Percentiles rank a stretch among this genome's conserved stretches.
Evolutionary conservation across 2,888 invertebrate genomes (phyloP).

Genomic region (Ethmia dodecea): DNA sequence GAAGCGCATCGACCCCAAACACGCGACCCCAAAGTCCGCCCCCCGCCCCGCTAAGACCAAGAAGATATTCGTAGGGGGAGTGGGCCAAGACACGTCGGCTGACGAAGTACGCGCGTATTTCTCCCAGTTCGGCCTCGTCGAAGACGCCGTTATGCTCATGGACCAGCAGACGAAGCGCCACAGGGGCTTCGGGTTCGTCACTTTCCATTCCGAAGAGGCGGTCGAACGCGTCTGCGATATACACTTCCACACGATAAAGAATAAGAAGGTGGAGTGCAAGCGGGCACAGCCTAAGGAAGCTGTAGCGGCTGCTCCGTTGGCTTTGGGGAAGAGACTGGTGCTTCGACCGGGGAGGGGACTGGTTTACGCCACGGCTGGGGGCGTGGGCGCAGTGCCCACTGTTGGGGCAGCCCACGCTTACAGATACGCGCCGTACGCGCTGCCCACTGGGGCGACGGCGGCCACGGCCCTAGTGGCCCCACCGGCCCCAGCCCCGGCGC

Average conservation of each 20-base stretch:
- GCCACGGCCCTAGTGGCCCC: constrained; percentile 59
- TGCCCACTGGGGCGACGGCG: constrained; percentile 46
- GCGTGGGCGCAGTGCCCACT: constrained; percentile 49
- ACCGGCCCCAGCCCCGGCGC: constrained; percentile 76
- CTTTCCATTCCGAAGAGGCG: constrained; percentile 93
- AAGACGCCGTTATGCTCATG: constrained; percentile 96
- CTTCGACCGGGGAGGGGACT: constrained; percentile 82
- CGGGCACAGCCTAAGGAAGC: constrained; percentile 95
- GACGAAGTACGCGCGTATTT: constrained; percentile 95
- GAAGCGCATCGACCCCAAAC: constrained; percentile 96
- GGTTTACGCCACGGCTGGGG: constrained; percentile 79
- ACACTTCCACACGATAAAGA: constrained; percentile 94
- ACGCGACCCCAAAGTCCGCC: constrained; percentile 93
- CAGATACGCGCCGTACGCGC: constrained; percentile 74
- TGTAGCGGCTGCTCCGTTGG: constrained; percentile 82
- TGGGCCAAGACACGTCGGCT: constrained; percentile 93
- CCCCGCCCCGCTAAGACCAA: constrained; percentile 93
- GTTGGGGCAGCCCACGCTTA: constrained; percentile 66
- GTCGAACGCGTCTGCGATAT: constrained; percentile 96
- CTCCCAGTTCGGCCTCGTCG: constrained; percentile 92
- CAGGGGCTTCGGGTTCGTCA: constrained; percentile 94
- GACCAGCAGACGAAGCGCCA: constrained; percentile 95
- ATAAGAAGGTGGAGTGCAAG: constrained; percentile 93
- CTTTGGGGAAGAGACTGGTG: constrained; percentile 84
- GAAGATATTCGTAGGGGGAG: constrained; percentile 95